A percentile compares a stretch with the other conserved stretches of the same genome.
Evolutionary conservation across 2,797 vertebrate species (phyloP).

Genomic region (Characodon lateralis): DNA sequence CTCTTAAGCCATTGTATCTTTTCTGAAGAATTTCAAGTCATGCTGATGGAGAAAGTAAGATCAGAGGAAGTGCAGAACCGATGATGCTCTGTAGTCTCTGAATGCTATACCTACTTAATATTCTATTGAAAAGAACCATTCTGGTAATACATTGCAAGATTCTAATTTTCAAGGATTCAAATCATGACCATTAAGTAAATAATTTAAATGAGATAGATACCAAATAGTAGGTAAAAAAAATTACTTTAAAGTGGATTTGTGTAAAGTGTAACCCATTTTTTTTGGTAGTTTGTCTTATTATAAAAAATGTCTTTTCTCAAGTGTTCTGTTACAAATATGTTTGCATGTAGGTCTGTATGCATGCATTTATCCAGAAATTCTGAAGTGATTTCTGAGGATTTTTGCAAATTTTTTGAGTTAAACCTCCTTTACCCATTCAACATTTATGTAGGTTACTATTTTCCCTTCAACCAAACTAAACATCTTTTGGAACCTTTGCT

Average conservation of each 20-base stretch:
- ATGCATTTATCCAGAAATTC: not conserved
- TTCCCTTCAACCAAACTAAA: not conserved
- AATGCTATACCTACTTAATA: constrained; percentile 17
- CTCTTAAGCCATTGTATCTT: constrained; percentile 60
- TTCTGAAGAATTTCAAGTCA: constrained; percentile 66
- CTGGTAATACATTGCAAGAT: constrained; percentile 14
- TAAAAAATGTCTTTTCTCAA: not conserved
- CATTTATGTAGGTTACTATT: not conserved
- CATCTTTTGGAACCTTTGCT: not conserved
- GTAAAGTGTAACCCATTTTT: not conserved
- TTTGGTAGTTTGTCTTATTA: not conserved
- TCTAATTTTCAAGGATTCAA: constrained; percentile 20
- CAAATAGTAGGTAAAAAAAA: not conserved
- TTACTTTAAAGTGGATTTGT: not conserved
- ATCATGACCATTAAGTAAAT: not conserved
- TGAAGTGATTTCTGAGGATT: too few relatives aligned
- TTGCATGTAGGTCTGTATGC: too few relatives aligned
- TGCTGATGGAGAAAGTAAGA: constrained; percentile 64
- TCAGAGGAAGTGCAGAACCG: constrained; percentile 63
- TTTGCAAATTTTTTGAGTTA: too few relatives aligned
- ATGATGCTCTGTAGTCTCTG: constrained; percentile 58
- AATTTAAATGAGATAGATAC: constrained; percentile 6
- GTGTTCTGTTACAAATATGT: not conserved
- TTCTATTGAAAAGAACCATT: constrained; percentile 28
- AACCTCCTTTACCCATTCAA: too few relatives aligned